Base-by-base conservation (phyloP, 2,113 vertebrate genomes). In the Chionis minor region DNA sequence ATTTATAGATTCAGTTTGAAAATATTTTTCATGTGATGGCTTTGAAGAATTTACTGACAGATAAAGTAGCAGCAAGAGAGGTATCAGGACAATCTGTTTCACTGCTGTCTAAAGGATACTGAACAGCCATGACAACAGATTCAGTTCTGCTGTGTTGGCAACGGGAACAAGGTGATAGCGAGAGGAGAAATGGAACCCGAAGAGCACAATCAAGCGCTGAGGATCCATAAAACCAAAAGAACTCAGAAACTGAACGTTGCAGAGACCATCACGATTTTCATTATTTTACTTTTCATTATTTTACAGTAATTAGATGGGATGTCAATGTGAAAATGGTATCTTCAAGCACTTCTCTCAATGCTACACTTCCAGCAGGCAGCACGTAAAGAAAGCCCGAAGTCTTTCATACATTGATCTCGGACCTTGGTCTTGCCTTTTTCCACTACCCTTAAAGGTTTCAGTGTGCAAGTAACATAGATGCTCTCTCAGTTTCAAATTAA, bases 41-140 rank as follows among this genome's bases (percentile, higher is more conserved):
- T 79, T 55, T 72, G 32, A 94, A 94, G 52, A 92, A 63, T 71
- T 94, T 73, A 79, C 52, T 49, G 40, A 88, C 35, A 93, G 33
- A 16, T 84, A 20, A 92, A 78, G 47, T 21, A 94, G 55, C 72
- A 80, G 40, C 90, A 86, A 78, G 17, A 88, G 19, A 84, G 44
- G 38, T 67, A 94, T 38, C 12, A 56, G 35, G 35, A 80, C 65
- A 78, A 79, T 23, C 65, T 81, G 40, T 63, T 81, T 85, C 42
- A 92, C 26, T 59, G 72, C 65, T 81, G 18, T 63, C 83, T 84
- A 77, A 74, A 79, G 55, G 88, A 77, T 28, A 83, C 14, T 0
- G 13, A 96, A 74, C 42, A 89, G 69, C 55, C 17, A 1, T 32
- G 49, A 87, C 47, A 95, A 95, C 22, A 92, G 66, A 88, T 67